A percentile compares a stretch with the other conserved stretches of the same genome.
Evolutionary conservation across 2,888 invertebrate species (phyloP).

Genomic region (Tupiocoris notatus): DNA sequence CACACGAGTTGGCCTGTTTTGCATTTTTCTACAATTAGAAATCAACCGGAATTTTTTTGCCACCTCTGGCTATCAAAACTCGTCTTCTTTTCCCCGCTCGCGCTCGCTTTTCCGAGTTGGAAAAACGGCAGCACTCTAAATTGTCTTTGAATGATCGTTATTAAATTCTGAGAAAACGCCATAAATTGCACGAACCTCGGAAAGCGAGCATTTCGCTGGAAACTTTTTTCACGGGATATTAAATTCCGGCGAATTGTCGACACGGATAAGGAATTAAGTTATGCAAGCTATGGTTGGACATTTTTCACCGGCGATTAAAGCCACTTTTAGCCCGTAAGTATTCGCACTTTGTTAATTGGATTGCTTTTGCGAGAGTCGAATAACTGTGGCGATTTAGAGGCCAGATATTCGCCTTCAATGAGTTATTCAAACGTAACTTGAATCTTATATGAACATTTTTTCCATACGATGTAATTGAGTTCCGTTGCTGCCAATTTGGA

Average conservation of each 20-base stretch:
- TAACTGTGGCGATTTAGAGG: no score
- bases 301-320: background rate
- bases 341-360: no score
- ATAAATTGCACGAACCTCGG: background rate
- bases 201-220: background rate
- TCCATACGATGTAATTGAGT: no score
- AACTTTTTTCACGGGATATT: background rate
- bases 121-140: background rate
- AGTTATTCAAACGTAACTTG: no score
- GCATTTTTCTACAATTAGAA: slow-evolving; percentile 7
- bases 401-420: no score
- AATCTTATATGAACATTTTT: no score
- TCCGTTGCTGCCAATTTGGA: no score
- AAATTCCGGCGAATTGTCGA: background rate
- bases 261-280: background rate
- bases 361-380: no score
- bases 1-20: background rate
- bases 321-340: no score
- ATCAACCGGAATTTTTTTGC: background rate
- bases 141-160: background rate
- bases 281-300: background rate
- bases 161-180: background rate
- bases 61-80: background rate
- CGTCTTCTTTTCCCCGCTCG: background rate
- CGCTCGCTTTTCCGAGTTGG: background rate